Base-by-base conservation (phyloP, 2,888 invertebrate species). In the Sphaerophoria rueppellii region DNA sequence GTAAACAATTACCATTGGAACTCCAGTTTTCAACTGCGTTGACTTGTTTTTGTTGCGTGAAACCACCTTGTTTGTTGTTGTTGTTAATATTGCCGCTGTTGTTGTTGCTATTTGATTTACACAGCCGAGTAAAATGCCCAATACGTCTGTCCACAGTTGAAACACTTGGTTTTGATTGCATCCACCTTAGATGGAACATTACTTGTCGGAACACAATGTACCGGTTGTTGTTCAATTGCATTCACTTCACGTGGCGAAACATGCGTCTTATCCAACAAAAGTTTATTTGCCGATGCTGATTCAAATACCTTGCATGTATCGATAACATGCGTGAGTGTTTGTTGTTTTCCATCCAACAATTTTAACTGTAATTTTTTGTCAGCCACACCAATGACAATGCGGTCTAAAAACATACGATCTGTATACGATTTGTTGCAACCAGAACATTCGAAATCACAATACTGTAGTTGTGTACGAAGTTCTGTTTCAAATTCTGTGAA, bases 401-500 rank as follows among this genome's bases (percentile, higher is more conserved):
- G 48, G n/a, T 48, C n/a, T 14, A n/a, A 14, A 4, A 48, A 48
- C 48, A 48, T 48, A 14, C 83, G 80, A 77, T 85, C 82, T 48
- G 71, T 77, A 65, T 81, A 87, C 6, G 75, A 57, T 2, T 12
- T 12, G 11, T 65, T 57, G 55, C 81, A 81, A 6, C 7, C 9
- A 9, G 34, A 12, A 52, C 87, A 87, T 24, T 72, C 55, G 43
- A 78, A 87, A 52, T 85, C 81, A 77, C 83, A 87, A 16, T 34
- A 57, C 12, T 58, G 16, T 6, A 79, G 14, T 63, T 82, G 82
- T 32, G 14, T 82, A 4, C 87, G 77, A 5, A 86, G 50, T 69
- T 82, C 86, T 2, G 82, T 87, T 73, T 73, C 63, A 61, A 82
- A 85, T 35, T 85, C 83, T 24, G 34, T 48, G 50, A 87, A 81